Conservation (phyloP, 2,113 vertebrate genomes). For the Merops nubicus region DNA sequence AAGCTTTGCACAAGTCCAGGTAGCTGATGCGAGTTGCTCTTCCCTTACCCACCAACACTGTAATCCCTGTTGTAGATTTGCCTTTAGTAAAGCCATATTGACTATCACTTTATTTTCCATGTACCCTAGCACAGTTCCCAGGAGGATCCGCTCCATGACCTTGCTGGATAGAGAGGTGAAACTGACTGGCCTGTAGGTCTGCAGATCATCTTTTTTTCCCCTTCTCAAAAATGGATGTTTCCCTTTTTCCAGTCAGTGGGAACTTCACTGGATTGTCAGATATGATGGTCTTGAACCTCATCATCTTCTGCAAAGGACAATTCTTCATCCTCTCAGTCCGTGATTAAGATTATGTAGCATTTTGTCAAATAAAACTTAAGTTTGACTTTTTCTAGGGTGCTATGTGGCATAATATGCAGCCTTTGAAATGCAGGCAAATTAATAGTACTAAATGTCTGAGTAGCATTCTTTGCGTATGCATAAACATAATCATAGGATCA, state of each 20-base stretch:
- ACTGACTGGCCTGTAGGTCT: too few species aligned
- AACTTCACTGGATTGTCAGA: too few species aligned
- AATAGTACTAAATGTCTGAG: not conserved
- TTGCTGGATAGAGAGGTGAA: too few species aligned
- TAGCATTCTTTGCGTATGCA: not conserved
- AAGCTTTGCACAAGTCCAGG: not conserved
- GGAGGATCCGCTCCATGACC: not conserved
- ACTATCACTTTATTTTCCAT: not conserved
- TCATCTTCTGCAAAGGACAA: not conserved
- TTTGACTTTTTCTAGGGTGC: not conserved
- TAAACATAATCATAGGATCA: not conserved
- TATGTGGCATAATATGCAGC: not conserved
- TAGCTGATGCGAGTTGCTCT: not conserved
- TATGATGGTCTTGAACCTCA: not conserved
- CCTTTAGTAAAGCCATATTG: not conserved
- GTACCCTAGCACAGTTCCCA: not conserved
- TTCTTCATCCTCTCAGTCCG: not conserved
- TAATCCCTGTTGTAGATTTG: not conserved
- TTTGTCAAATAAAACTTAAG: not conserved
- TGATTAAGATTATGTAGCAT: not conserved
- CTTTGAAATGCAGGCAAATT: not conserved
- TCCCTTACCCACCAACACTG: not conserved
- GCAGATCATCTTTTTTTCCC: too few species aligned
- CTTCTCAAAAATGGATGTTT: too few species aligned
- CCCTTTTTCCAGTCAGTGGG: too few species aligned